Evolutionary conservation across 2,888 invertebrate species (phyloP).

Genomic region (Ophion obscuratus): DNA sequence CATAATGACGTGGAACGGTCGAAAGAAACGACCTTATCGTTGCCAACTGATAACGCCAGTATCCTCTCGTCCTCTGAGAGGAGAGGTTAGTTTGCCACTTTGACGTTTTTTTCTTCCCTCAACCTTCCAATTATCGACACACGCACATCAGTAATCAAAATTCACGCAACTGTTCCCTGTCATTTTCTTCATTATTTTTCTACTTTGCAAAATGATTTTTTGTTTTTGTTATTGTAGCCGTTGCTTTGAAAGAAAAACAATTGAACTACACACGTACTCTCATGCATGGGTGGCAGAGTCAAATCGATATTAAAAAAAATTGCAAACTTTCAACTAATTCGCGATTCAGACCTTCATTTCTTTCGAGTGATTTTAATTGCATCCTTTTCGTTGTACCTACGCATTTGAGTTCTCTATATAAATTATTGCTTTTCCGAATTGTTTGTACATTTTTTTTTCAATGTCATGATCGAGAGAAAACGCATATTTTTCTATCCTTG

Average conservation of each 20-base stretch:
- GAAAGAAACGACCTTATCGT: constrained; percentile 52
- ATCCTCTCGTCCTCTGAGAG: constrained; percentile 39
- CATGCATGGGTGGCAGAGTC: constrained; percentile 30
- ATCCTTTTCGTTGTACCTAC: neutral
- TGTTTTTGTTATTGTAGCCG: neutral
- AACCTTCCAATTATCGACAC: constrained; percentile 10
- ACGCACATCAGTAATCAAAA: neutral
- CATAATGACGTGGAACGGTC: constrained; percentile 62
- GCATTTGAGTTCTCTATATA: neutral
- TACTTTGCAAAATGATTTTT: neutral
- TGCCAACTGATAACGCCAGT: constrained; percentile 62
- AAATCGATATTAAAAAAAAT: neutral
- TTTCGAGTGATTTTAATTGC: neutral
- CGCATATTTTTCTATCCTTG: neutral
- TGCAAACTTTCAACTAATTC: neutral
- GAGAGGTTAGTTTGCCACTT: constrained; percentile 54
- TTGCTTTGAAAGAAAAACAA: neutral
- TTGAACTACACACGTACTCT: neutral
- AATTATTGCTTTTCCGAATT: neutral
- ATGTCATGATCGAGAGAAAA: neutral
- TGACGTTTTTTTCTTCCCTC: constrained; percentile 9
- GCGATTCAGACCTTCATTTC: neutral
- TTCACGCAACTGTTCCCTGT: neutral
- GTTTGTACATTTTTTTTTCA: neutral
- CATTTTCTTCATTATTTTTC: constrained; percentile 4